phyloP scores from a whole-genome alignment of 2,888 invertebrate genomes.

The Catocala fraxini region DNA sequence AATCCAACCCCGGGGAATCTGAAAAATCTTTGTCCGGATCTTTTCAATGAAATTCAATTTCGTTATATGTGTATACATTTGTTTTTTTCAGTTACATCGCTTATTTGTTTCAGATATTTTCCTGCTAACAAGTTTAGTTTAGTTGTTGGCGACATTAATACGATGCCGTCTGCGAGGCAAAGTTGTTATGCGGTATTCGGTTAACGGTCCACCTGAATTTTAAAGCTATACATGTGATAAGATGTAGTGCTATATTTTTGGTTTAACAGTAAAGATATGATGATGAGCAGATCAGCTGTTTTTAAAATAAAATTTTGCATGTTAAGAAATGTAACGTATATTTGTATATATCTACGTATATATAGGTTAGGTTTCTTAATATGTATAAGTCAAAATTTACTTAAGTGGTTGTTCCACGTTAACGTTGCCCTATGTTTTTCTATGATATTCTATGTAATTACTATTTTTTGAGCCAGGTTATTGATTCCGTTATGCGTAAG shows the following conservation, averaged over 20 bases:
- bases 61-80: constrained; percentile 68
- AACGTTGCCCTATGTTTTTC: no score
- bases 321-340: no score
- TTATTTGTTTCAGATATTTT: constrained; percentile 54
- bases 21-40: constrained; percentile 74
- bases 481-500: no score
- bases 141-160: not conserved
- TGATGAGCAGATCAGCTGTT: no score
- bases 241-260: not conserved
- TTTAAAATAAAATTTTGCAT: no score
- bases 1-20: constrained; percentile 71
- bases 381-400: no score
- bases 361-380: no score
- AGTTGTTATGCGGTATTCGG: not conserved
- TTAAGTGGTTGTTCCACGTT: no score
- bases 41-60: constrained; percentile 83
- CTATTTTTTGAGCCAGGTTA: no score
- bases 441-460: no score
- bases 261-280: no score
- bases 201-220: not conserved
- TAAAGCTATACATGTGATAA: not conserved
- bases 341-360: no score
- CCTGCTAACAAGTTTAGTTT: constrained; percentile 30
- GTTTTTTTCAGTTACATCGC: constrained; percentile 55
- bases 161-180: not conserved